phyloP scores from a whole-genome alignment of 2,113 vertebrate species.

The Sebastes schlegelii region DNA sequence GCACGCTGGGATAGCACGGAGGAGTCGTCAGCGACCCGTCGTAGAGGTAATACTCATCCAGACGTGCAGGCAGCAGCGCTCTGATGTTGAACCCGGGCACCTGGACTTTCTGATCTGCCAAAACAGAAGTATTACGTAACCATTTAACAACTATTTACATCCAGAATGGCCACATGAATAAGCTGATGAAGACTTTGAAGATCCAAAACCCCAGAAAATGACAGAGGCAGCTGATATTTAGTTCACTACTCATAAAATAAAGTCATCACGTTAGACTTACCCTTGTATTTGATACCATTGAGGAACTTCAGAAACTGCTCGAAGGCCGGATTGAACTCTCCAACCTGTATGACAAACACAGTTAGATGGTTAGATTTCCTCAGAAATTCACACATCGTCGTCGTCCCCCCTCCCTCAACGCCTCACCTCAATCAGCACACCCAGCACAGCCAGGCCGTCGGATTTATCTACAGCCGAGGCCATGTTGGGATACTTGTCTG shows the following conservation, averaged over 20 bases:
- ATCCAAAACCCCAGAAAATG: not conserved
- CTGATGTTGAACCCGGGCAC: conserved; percentile 89
- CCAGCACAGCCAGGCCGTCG: conserved; percentile 93
- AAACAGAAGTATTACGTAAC: not conserved
- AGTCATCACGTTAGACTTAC: conserved; percentile 76
- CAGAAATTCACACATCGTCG: not conserved
- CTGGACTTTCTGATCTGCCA: conserved; percentile 85
- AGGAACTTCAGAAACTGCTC: conserved; percentile 90
- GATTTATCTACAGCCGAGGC: conserved; percentile 87
- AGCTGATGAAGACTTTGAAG: not conserved
- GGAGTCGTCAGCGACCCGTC: conserved; percentile 96
- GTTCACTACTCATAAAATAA: not conserved
- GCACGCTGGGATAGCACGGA: conserved; percentile 93
- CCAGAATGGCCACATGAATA: not conserved
- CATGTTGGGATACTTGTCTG: conserved; percentile 89
- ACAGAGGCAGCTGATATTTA: not conserved
- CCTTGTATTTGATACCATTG: conserved; percentile 88
- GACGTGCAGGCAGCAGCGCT: conserved; percentile 86
- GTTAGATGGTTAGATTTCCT: not conserved
- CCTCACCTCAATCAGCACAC: conserved; percentile 93
- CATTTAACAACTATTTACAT: not conserved
- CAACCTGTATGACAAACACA: conserved; percentile 82
- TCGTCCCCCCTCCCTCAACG: not conserved
- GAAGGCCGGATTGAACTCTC: conserved; percentile 89
- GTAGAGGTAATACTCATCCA: conserved; percentile 93